Evolutionary conservation across 2,888 invertebrate species (phyloP), one percentile per base, ranked within the genome.

Genomic region (Lasioglossum malachurum): DNA sequence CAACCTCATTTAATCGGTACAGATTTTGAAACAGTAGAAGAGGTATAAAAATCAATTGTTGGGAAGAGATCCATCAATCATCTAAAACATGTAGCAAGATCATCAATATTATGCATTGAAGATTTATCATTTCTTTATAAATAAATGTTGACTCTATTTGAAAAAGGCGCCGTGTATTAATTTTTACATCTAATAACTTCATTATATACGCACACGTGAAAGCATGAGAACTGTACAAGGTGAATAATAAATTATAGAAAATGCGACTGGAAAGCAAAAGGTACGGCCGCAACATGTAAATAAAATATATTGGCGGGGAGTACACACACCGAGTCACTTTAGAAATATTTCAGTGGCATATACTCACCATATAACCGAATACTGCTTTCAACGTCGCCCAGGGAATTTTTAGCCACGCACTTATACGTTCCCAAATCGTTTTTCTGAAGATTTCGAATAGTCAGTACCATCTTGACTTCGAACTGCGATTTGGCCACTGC

Each of bases 321-420:
- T 60, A 64, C 41, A 38, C 12, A 16, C 35, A 46, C 67, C 35
- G 16, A 38, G 46, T 49, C 10, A 16, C 49, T 79, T n/a, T 12
- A 19, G 46, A 76, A 44, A 23, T 31, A 67, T 67, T 81, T 35
- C 2, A 76, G 27, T n/a, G n/a, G 31, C 38, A 27, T 4, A 57
- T n/a, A 94, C 97, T 97, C 95, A 98, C 98, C 98, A 95, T 98
- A 98, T 78, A 98, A 96, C 89, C 98, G 96, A 93, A 98, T 98
- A 93, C 97, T 97, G 95, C 98, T 98, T 94, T 98, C 98, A 35
- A 98, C 98, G 95, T 98, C 98, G 1, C 98, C 98, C 4, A 98
- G 96, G 67, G 95, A 94, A 92, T 95, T 95, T 84, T 95, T 94
- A 49, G 98, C 98, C 84, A 98, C 97, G 94, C 98, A 98, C 78